Conservation (phyloP, 2,797 vertebrate genomes). For the Scleropages formosus region DNA sequence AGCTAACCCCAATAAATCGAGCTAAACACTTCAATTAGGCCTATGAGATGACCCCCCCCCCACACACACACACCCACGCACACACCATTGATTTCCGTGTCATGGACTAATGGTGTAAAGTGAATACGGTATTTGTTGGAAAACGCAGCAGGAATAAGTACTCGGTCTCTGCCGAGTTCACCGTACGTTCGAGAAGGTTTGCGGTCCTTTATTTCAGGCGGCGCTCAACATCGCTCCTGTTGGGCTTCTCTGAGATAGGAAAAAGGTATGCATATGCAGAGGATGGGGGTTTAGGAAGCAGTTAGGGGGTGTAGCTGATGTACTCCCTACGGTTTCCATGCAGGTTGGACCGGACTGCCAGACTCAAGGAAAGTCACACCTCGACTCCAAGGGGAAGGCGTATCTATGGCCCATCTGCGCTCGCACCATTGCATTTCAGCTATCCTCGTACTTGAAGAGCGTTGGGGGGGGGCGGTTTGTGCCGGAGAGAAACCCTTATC, state of each 20-base stretch:
- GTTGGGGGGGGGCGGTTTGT: conserved; percentile 11
- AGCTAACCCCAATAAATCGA: conserved; percentile 72
- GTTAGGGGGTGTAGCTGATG: neutral
- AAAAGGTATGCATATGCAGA: neutral
- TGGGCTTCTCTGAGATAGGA: conserved; percentile 4
- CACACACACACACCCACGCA: conserved; percentile 31
- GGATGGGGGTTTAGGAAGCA: neutral
- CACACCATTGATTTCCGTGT: conserved; percentile 22
- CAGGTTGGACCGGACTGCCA: conserved; percentile 22
- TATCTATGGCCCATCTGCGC: neutral
- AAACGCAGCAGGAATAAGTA: neutral
- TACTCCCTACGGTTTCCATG: neutral
- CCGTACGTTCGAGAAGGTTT: conserved; percentile 6
- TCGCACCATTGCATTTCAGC: neutral
- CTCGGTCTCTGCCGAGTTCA: conserved; percentile 18
- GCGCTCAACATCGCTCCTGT: conserved; percentile 8
- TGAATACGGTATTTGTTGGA: conserved; percentile 20
- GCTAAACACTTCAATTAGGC: conserved; percentile 61
- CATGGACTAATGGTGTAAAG: conserved; percentile 18
- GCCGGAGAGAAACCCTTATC: conserved; percentile 12
- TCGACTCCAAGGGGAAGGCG: neutral
- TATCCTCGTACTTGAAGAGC: neutral
- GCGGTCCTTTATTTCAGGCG: neutral
- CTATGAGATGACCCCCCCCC: conserved; percentile 62
- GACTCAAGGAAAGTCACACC: neutral